A percentile compares a stretch with the other conserved stretches of the same genome.
phyloP scores from a whole-genome alignment of 2,797 vertebrate genomes.

The Schizopygopsis malacanthus region DNA sequence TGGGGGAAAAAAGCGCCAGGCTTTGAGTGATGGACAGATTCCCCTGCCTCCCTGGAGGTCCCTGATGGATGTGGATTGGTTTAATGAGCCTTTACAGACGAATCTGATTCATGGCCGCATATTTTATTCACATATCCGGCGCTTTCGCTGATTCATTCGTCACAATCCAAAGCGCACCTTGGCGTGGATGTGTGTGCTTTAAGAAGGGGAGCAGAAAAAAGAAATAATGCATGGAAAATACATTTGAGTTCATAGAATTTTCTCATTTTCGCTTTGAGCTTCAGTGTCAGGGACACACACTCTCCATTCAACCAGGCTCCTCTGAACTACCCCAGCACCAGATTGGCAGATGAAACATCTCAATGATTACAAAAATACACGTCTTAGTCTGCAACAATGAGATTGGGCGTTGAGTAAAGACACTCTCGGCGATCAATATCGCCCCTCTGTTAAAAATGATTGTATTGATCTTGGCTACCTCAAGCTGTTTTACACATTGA shows the following conservation, averaged over 20 bases:
- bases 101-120: conserved; percentile 62
- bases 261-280: conserved; percentile 56
- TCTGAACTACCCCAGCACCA: conserved; percentile 51
- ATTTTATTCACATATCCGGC: conserved; percentile 63
- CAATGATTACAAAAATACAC: conserved; percentile 76
- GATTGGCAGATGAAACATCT: conserved; percentile 71
- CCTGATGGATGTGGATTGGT: conserved; percentile 64
- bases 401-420: conserved; percentile 65
- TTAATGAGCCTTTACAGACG: conserved; percentile 65
- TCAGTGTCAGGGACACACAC: conserved; percentile 44
- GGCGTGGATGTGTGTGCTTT: conserved; percentile 38
- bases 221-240: conserved; percentile 55
- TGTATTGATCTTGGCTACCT: conserved; percentile 76
- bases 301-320: conserved; percentile 31
- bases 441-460: conserved; percentile 79
- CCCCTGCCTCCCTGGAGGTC: conserved; percentile 50
- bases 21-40: conserved; percentile 61
- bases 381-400: conserved; percentile 68
- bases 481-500: conserved; percentile 74
- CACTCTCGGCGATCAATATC: conserved; percentile 71
- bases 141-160: conserved; percentile 59
- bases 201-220: conserved; percentile 39
- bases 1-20: conserved; percentile 37
- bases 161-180: conserved; percentile 56
- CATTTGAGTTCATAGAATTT: conserved; percentile 58